Evolutionary conservation across 1,140 invertebrate species (phyloP).

Genomic region (Scaptodrosophila lebanonensis): DNA sequence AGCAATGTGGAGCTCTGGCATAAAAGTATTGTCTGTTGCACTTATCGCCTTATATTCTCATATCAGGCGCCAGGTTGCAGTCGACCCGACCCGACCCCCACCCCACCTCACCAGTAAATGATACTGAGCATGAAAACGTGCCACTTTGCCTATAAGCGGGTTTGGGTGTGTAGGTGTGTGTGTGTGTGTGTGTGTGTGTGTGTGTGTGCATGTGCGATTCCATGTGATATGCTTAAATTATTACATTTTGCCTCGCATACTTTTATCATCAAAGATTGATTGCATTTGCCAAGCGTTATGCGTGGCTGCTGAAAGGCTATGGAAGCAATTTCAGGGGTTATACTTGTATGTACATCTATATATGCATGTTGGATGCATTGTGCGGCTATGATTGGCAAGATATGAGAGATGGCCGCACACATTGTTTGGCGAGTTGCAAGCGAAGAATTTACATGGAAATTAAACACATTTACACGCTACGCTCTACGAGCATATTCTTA

Average conservation of each 20-base stretch:
- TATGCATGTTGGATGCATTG: too few species aligned
- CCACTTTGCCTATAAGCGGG: too few species aligned
- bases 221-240: conserved; percentile 64
- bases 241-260: conserved; percentile 48
- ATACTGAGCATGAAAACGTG: not conserved
- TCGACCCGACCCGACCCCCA: not conserved
- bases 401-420: too few species aligned
- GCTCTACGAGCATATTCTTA: too few species aligned
- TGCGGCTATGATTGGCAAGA: too few species aligned
- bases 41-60: conserved; percentile 47
- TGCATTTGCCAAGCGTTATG: conserved; percentile 41
- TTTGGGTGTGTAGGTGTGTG: too few species aligned
- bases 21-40: conserved; percentile 57
- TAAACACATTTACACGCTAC: too few species aligned
- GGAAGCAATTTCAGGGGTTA: not conserved
- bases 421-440: too few species aligned
- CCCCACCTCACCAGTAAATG: too few species aligned
- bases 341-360: too few species aligned
- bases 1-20: conserved; percentile 18
- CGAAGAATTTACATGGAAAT: too few species aligned
- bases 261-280: conserved; percentile 63
- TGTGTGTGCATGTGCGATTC: conserved; percentile 24
- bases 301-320: conserved; percentile 8
- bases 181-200: not conserved
- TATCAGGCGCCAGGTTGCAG: not conserved